Evolutionary conservation across 2,888 invertebrate genomes (phyloP).

Genomic region (Macropis europaea): DNA sequence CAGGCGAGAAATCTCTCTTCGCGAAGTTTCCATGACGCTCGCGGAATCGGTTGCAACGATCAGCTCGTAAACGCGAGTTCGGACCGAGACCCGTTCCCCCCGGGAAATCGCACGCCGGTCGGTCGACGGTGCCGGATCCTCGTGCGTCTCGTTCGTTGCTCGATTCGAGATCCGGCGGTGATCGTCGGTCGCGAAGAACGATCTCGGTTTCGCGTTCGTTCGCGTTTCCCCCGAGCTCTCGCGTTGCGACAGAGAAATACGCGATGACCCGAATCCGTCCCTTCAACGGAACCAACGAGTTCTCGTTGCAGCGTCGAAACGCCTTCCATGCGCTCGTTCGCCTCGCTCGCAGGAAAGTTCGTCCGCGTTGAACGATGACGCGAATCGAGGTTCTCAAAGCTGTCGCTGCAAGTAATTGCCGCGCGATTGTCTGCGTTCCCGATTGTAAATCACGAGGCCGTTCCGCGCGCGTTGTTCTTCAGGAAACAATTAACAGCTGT

Average conservation of each 20-base stretch:
- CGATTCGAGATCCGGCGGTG: no score
- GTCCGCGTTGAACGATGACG: not conserved
- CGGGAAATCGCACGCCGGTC: not conserved
- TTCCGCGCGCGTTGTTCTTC: slow-evolving; percentile 21
- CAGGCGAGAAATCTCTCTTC: no score
- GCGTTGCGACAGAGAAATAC: no score
- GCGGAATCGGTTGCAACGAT: no score
- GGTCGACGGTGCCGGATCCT: no score
- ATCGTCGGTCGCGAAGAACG: no score
- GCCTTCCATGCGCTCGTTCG: not conserved
- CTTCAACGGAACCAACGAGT: not conserved
- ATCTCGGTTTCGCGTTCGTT: no score
- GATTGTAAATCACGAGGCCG: slow-evolving; percentile 14
- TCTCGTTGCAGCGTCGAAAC: no score
- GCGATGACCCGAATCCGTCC: not conserved
- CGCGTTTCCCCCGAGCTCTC: no score
- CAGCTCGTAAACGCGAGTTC: not conserved
- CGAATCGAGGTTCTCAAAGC: not conserved
- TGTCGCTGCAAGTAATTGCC: not conserved
- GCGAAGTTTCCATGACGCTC: no score
- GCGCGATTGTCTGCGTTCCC: slow-evolving; percentile 13
- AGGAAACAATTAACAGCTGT: slow-evolving; percentile 47
- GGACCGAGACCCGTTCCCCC: not conserved
- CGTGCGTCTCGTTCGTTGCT: no score
- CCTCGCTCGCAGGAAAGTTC: no score